Percentiles rank a stretch among this genome's conserved stretches.
Conservation (phyloP, 2,888 invertebrate species). For the Pachymerium ferrugineum region DNA sequence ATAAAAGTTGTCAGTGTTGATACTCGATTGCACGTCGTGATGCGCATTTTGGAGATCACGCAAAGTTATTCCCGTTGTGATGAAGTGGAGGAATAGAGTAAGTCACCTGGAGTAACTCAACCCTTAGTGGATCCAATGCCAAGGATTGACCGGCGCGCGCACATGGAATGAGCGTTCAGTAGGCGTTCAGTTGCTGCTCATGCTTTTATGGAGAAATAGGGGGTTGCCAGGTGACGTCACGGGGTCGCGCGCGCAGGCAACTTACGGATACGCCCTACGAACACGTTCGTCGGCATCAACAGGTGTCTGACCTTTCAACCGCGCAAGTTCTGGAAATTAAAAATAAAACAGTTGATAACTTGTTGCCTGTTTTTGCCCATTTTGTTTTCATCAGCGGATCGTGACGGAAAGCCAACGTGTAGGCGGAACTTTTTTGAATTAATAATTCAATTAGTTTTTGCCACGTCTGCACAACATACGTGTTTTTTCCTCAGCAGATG, state of each 20-base stretch:
- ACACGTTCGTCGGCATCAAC: neutral
- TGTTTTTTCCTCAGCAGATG: too few relatives aligned
- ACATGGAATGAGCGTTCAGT: conserved; percentile 19
- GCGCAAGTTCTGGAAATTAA: too few relatives aligned
- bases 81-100: neutral
- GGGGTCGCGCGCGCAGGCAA: conserved; percentile 15
- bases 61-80: conserved; percentile 6
- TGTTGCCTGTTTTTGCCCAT: neutral
- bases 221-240: conserved; percentile 7
- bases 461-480: too few relatives aligned
- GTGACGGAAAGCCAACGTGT: neutral
- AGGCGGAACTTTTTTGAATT: neutral
- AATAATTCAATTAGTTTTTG: too few relatives aligned
- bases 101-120: conserved; percentile 17
- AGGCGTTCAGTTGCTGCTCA: conserved; percentile 23
- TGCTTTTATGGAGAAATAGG: conserved; percentile 11
- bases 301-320: neutral
- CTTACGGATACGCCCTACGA: neutral
- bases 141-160: conserved; percentile 23
- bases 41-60: neutral
- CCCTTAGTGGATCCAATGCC: conserved; percentile 17
- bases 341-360: neutral
- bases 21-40: neutral
- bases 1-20: neutral
- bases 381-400: neutral